phyloP scores from a whole-genome alignment of 2,113 vertebrate genomes.

The Pontoporia blainvillei region DNA sequence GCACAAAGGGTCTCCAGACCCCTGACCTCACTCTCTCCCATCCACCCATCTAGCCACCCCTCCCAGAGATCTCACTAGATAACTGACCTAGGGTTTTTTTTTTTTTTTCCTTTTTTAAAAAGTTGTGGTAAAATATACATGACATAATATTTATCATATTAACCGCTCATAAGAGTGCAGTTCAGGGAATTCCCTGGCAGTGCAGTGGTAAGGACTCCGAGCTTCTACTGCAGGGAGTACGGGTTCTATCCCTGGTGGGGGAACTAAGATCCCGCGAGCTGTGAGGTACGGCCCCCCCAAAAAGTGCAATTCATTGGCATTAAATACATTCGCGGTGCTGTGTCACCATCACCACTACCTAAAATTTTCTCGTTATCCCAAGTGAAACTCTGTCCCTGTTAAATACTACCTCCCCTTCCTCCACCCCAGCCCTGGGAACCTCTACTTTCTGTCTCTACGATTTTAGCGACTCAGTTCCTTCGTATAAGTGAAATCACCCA shows the following conservation, averaged over 20 bases:
- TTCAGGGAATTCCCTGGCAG: not conserved
- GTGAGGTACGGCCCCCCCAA: not conserved
- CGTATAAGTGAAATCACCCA: not conserved
- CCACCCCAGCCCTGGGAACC: not conserved
- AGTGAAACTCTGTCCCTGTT: not conserved
- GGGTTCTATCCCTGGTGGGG: not conserved
- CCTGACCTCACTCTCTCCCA: not conserved
- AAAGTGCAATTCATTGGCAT: not conserved
- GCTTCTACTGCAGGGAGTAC: not conserved
- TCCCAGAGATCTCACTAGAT: not conserved
- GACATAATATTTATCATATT: not conserved
- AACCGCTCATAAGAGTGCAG: not conserved
- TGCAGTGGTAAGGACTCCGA: not conserved
- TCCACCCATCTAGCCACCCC: not conserved
- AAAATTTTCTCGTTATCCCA: not conserved
- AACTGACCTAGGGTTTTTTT: not conserved
- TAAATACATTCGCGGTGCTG: not conserved
- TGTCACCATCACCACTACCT: not conserved
- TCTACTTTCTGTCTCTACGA: not conserved
- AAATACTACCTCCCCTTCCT: not conserved
- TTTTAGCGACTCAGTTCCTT: not conserved
- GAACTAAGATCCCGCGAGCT: not conserved
- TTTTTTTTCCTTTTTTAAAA: not conserved
- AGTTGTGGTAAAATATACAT: not conserved
- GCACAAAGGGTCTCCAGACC: not conserved